A percentile compares a stretch with the other conserved stretches of the same genome.
Conservation (phyloP, 2,113 vertebrate species). For the Zosterops hypoxanthus region DNA sequence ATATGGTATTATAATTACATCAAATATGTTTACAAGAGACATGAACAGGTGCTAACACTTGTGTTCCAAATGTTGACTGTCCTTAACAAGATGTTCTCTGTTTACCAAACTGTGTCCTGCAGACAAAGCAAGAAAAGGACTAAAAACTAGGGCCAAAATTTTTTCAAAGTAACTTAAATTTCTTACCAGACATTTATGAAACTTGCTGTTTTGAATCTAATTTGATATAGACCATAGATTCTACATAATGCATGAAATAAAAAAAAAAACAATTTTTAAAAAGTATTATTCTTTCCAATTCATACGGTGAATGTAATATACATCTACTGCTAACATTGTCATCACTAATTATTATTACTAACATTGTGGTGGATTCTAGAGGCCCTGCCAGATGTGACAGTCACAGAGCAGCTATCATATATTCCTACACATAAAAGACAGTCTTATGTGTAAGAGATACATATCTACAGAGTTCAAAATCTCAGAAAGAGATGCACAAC, state of each 20-base stretch:
- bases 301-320: not conserved
- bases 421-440: not conserved
- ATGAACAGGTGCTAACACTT: not conserved
- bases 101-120: not conserved
- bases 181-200: not conserved
- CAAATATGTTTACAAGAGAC: constrained; percentile 34
- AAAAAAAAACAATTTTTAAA: not conserved
- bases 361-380: not conserved
- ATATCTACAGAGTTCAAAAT: not conserved
- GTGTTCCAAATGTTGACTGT: constrained; percentile 19
- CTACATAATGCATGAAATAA: not conserved
- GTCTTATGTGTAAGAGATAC: not conserved
- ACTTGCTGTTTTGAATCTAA: not conserved
- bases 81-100: not conserved
- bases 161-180: not conserved
- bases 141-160: not conserved
- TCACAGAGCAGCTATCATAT: not conserved
- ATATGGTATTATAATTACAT: constrained; percentile 39
- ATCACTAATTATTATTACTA: not conserved
- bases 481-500: not conserved
- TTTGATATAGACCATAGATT: not conserved
- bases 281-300: not conserved
- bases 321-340: not conserved
- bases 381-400: not conserved
- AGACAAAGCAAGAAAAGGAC: not conserved